Evolutionary conservation across 2,797 vertebrate species (phyloP).

Genomic region (Iguana delicatissima): DNA sequence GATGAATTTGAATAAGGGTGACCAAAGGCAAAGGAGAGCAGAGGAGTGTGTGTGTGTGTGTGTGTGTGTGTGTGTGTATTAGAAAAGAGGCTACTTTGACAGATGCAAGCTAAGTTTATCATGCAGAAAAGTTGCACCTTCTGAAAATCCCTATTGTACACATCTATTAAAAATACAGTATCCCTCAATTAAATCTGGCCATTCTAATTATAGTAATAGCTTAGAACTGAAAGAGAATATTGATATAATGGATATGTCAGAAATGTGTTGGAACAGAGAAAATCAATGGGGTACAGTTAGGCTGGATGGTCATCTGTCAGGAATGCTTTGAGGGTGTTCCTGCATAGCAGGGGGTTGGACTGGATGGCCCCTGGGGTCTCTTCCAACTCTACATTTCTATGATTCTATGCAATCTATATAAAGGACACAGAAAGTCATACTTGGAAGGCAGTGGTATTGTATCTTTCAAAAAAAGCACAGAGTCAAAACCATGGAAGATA

Average conservation of each 20-base stretch:
- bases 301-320: no score
- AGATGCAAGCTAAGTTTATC: background rate
- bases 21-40: background rate
- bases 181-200: constrained; percentile 3
- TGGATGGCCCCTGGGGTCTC: no score
- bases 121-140: background rate
- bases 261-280: background rate
- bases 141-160: constrained; percentile 3
- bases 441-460: background rate
- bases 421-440: background rate
- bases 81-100: background rate
- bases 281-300: constrained; percentile 5
- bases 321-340: no score
- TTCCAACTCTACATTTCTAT: no score
- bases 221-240: background rate
- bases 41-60: background rate
- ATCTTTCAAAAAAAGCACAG: background rate
- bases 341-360: no score
- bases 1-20: no score
- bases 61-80: background rate
- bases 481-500: background rate
- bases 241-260: background rate
- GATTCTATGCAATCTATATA: background rate
- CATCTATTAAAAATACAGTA: background rate
- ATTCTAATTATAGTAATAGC: constrained; percentile 12